These are phyloP conservation scores for Glyptemys insculpta DNA, from an alignment of 2,797 vertebrate genomes.

Conservation along the genomic window DNA sequence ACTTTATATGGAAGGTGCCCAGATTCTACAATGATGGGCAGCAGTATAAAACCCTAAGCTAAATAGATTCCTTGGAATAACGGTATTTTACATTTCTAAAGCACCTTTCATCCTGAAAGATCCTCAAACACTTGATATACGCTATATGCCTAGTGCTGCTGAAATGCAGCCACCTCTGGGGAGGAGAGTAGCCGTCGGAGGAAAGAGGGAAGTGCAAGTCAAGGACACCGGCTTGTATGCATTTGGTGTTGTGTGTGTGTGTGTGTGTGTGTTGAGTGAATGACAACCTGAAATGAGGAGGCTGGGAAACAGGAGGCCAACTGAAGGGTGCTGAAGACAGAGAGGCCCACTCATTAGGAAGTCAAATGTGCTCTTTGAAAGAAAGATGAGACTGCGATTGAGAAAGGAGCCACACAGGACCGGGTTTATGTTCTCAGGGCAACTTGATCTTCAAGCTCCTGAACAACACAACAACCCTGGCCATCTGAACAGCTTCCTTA, in stretches of 20 bases:
- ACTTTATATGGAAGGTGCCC: too few species aligned
- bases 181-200: background rate
- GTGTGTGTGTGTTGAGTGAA: background rate
- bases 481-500: constrained; percentile 44
- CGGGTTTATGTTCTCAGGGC: constrained; percentile 40
- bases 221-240: background rate
- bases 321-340: background rate
- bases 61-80: too few species aligned
- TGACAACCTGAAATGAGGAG: background rate
- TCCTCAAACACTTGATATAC: too few species aligned
- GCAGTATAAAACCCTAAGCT: too few species aligned
- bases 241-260: too few species aligned
- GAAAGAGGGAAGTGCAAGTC: background rate
- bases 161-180: background rate
- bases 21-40: too few species aligned
- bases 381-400: constrained; percentile 68
- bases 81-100: too few species aligned
- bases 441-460: constrained; percentile 58
- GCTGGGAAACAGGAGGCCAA: background rate
- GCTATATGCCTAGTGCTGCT: background rate
- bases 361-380: constrained; percentile 26
- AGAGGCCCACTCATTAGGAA: constrained; percentile 62
- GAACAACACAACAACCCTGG: constrained; percentile 12
- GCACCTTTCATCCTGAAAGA: too few species aligned
- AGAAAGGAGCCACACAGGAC: constrained; percentile 58